Evolutionary conservation across 2,888 invertebrate species (phyloP), one percentile per base, ranked within the genome.

Genomic region (Cacoxenus indagator): DNA sequence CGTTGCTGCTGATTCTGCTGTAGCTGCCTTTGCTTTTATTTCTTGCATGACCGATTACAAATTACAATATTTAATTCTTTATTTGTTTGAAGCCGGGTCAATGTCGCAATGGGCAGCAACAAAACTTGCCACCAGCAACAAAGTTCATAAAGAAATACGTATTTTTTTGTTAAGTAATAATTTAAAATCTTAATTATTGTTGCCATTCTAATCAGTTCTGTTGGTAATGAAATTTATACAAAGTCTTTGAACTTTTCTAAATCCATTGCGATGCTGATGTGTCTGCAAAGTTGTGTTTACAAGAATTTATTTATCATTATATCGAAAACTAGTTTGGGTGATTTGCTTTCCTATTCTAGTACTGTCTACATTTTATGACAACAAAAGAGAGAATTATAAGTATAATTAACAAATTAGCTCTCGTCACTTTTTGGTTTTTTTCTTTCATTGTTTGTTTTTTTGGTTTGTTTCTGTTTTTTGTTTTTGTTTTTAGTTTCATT

Each of bases 31-130:
- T 70, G 75, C 73, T 76, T 76, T 78, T 74, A 75, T 78, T 85
- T 84, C 78, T 84, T 85, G 84, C 87, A 87, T 86, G 85, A 85
- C 75, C 82, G 86, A 82, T 77, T 77, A 72, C 85, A 85, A 85
- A 85, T 85, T 86, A 79, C 75, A 79, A 76, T 75, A 69, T 72
- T 70, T 75, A 67, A 64, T 71, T 57, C 65, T 64, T 66, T 51
- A 68, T 68, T 65, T 71, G 68, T 71, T 70, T 51, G 9, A 76
- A 76, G 80, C 70, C 83, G 83, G 80, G 80, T 81, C 80, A 81
- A 81, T 81, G 80, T 81, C 80, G 80, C 70, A 81, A 82, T 54
- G 75, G 29, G 14, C 26, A 29, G 17, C 29, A 27, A 29, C 57
- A 26, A n/a, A 19, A 19, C 46, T 51, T n/a, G 19, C 17, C 51